Percentiles rank a stretch among this genome's conserved stretches.
These are phyloP conservation scores for Graphium colonna DNA, from an alignment of 2,888 invertebrate species.

Conservation along the genomic window DNA sequence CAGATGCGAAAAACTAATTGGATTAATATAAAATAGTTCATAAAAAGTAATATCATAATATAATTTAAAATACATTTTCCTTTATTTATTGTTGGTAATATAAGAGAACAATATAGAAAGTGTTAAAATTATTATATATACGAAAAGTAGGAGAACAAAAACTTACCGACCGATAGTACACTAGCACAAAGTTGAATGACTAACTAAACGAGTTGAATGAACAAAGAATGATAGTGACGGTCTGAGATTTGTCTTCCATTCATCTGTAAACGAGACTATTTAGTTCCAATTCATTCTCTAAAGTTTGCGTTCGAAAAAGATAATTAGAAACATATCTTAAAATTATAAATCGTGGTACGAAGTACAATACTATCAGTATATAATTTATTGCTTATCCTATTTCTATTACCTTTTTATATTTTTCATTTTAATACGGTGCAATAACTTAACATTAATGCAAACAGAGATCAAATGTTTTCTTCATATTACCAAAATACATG, in stretches of 20 bases:
- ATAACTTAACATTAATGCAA: not conserved
- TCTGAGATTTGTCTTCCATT: constrained; percentile 26
- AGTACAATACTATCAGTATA: too few relatives aligned
- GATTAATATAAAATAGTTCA: constrained; percentile 1
- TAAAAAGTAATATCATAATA: too few relatives aligned
- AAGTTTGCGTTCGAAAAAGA: constrained; percentile 2
- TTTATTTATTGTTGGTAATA: too few relatives aligned
- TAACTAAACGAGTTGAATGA: constrained; percentile 27
- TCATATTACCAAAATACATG: not conserved
- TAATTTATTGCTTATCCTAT: too few relatives aligned
- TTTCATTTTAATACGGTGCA: too few relatives aligned
- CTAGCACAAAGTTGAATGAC: constrained; percentile 27
- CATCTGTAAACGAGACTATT: constrained; percentile 16
- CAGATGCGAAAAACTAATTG: constrained; percentile 32
- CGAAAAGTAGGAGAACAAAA: constrained; percentile 2
- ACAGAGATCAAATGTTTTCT: not conserved
- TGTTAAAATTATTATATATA: constrained; percentile 3
- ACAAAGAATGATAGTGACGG: constrained; percentile 26
- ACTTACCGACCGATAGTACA: constrained; percentile 27
- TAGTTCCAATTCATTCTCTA: not conserved
- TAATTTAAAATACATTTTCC: too few relatives aligned
- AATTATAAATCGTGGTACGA: too few relatives aligned
- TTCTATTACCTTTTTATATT: too few relatives aligned
- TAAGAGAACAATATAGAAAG: not conserved
- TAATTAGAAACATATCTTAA: too few relatives aligned